These are phyloP conservation scores for Cephus rjabovi DNA, from an alignment of 2,888 invertebrate species.

Conservation along the genomic window DNA sequence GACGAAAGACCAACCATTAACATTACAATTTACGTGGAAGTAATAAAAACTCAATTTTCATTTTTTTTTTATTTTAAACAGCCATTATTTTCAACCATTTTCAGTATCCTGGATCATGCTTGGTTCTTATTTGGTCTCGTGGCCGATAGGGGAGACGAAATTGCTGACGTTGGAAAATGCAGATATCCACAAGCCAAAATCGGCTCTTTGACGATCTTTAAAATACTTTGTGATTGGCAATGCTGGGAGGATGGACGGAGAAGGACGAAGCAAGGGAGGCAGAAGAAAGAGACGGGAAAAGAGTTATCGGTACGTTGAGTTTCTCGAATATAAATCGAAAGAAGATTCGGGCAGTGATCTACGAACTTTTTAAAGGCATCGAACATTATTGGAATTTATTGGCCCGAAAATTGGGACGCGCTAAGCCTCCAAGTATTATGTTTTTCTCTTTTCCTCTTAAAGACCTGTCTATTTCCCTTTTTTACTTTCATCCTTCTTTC, in stretches of 20 bases:
- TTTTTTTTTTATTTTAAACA: not conserved
- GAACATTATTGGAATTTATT: conserved; percentile 62
- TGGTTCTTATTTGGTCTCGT: not conserved
- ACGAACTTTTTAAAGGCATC: conserved; percentile 56
- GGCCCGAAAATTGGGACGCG: conserved; percentile 57
- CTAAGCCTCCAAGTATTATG: conserved; percentile 42
- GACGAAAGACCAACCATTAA: not conserved
- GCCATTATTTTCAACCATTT: not conserved
- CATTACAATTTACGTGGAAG: not conserved
- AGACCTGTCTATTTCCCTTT: conserved; percentile 28
- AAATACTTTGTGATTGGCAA: not conserved
- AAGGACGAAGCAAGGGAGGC: not conserved
- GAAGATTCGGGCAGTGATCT: conserved; percentile 46
- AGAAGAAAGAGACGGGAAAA: conserved; percentile 19
- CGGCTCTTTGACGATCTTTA: not conserved
- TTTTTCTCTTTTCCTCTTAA: conserved; percentile 27
- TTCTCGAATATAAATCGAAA: conserved; percentile 54
- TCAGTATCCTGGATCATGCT: not conserved
- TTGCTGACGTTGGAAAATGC: not conserved
- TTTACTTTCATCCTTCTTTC: conserved; percentile 15
- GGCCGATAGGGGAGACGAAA: not conserved
- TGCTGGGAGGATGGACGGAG: not conserved
- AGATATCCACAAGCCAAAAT: not conserved
- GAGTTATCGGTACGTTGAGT: conserved; percentile 55
- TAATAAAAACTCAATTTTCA: not conserved